phyloP scores from a whole-genome alignment of 2,888 invertebrate genomes.

The Arenicola marina region DNA sequence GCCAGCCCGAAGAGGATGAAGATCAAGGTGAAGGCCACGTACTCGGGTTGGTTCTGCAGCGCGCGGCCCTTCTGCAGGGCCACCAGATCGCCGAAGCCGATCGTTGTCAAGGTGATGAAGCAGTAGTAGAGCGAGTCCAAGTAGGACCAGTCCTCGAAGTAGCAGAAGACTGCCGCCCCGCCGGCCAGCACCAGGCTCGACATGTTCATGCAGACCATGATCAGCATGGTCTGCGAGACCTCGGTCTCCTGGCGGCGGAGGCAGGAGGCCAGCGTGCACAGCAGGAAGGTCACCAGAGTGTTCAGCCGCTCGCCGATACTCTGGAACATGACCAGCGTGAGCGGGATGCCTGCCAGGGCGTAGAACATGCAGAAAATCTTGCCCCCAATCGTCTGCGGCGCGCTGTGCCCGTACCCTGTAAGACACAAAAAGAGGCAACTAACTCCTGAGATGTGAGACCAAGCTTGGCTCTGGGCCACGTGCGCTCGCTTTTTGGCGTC shows the following conservation, averaged over 20 bases:
- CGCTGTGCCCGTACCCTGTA: slow-evolving; percentile 95
- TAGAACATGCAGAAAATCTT: slow-evolving; percentile 94
- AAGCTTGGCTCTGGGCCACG: too few relatives aligned
- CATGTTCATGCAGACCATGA: slow-evolving; percentile 75
- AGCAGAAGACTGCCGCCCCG: slow-evolving; percentile 92
- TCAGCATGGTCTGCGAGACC: slow-evolving; percentile 88
- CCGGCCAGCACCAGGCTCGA: slow-evolving; percentile 92
- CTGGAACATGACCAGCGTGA: slow-evolving; percentile 98
- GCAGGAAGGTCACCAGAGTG: slow-evolving; percentile 94
- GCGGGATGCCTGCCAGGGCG: slow-evolving; percentile 86
- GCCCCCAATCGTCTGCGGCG: slow-evolving; percentile 93
- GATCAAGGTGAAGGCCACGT: slow-evolving; percentile 93
- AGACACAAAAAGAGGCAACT: too few relatives aligned
- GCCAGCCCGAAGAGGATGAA: slow-evolving; percentile 98
- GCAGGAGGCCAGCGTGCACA: slow-evolving; percentile 84
- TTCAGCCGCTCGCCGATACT: slow-evolving; percentile 98
- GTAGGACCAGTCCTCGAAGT: slow-evolving; percentile 95
- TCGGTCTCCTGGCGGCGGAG: slow-evolving; percentile 74
- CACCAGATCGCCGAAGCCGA: slow-evolving; percentile 98
- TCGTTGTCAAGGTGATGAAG: slow-evolving; percentile 97
- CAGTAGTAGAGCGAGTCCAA: slow-evolving; percentile 90
- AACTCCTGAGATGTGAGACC: too few relatives aligned
- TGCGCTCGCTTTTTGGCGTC: too few relatives aligned
- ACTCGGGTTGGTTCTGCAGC: slow-evolving; percentile 75
- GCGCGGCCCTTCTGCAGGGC: slow-evolving; percentile 87